Percentiles rank a stretch among this genome's conserved stretches.
Evolutionary conservation across 2,113 vertebrate genomes (phyloP).

Genomic region (Chamaetylas fuelleborni): DNA sequence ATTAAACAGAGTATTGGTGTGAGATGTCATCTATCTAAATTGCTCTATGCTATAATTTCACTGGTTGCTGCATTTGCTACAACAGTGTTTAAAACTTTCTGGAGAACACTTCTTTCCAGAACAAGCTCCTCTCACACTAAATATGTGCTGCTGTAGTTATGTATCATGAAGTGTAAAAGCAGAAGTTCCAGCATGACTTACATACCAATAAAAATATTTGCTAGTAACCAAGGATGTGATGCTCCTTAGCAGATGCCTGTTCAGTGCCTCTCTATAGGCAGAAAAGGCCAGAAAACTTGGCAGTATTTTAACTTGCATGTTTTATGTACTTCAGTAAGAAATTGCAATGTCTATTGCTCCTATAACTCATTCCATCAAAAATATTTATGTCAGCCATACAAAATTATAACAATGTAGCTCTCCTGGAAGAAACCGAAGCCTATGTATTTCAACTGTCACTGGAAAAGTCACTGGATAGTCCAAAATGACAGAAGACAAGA

Average conservation of each 20-base stretch:
- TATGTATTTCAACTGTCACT: background rate
- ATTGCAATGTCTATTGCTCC: conserved; percentile 7
- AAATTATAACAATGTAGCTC: conserved; percentile 20
- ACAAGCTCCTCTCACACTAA: background rate
- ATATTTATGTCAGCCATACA: conserved; percentile 29
- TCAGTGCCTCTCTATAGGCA: background rate
- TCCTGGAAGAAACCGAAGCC: conserved; percentile 7
- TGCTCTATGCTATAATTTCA: background rate
- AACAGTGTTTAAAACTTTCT: background rate
- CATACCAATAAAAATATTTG: conserved; percentile 46
- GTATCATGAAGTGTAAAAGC: background rate
- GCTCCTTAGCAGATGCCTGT: conserved; percentile 4
- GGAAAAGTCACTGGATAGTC: background rate
- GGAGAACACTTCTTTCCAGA: background rate
- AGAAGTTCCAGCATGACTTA: conserved; percentile 36
- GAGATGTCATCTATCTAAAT: background rate
- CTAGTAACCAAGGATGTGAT: background rate
- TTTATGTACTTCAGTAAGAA: conserved; percentile 38
- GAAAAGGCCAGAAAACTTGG: background rate
- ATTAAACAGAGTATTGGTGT: background rate
- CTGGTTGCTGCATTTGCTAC: background rate
- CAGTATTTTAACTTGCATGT: conserved; percentile 16
- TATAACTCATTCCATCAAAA: conserved; percentile 44
- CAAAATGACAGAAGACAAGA: background rate
- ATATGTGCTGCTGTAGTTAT: background rate